A percentile compares a stretch with the other conserved stretches of the same genome.
Evolutionary conservation across 2,888 invertebrate species (phyloP).

Genomic region (Callimorpha dominula): DNA sequence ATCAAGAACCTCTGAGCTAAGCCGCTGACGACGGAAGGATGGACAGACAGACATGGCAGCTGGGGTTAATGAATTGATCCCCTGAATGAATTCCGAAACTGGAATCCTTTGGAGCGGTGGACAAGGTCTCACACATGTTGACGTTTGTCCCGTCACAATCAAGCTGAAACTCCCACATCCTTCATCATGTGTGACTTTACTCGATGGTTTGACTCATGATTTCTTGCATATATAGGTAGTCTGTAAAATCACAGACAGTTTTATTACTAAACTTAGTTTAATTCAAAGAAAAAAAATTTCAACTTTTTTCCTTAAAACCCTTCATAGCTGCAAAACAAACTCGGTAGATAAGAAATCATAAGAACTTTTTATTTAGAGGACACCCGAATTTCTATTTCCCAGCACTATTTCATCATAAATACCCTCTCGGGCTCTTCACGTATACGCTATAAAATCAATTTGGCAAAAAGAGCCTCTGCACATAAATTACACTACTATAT

Average conservation of each 20-base stretch:
- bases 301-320: background rate
- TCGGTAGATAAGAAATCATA: background rate
- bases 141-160: background rate
- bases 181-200: background rate
- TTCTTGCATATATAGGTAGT: too few species aligned
- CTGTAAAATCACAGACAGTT: too few species aligned
- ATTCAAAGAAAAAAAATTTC: too few species aligned
- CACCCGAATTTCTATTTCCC: background rate
- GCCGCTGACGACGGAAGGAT: too few species aligned
- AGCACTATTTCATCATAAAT: constrained; percentile 3
- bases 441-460: constrained; percentile 10
- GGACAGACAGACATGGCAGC: too few species aligned
- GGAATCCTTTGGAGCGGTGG: background rate
- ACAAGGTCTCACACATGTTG: background rate
- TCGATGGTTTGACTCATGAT: background rate
- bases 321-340: background rate
- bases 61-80: too few species aligned
- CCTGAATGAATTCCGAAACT: background rate
- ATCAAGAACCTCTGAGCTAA: too few species aligned
- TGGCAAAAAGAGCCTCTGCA: constrained; percentile 7
- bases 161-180: too few species aligned
- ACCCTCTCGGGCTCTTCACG: constrained; percentile 8
- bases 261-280: too few species aligned
- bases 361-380: background rate
- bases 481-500: constrained; percentile 9